phyloP scores from a whole-genome alignment of 2,888 invertebrate genomes.

The Tenthredo notha region DNA sequence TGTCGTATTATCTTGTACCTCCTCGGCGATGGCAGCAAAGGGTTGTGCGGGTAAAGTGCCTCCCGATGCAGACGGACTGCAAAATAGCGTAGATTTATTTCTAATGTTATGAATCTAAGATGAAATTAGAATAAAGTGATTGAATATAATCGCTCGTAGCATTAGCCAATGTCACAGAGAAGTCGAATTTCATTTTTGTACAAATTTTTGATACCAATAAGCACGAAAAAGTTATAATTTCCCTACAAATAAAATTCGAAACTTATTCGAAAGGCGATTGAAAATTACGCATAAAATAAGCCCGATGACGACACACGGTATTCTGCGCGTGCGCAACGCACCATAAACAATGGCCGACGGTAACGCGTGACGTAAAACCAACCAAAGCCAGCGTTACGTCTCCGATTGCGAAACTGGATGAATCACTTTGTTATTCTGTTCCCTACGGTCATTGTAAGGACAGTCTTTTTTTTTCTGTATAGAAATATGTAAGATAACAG shows the following conservation, averaged over 20 bases:
- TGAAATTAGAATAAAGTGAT: neutral
- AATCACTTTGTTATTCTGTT: neutral
- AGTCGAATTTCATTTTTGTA: neutral
- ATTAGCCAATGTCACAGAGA: neutral
- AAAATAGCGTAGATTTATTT: neutral
- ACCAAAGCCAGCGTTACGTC: neutral
- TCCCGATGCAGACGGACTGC: neutral
- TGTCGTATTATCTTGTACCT: neutral
- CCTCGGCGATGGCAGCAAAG: conserved; percentile 1
- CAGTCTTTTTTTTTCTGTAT: neutral
- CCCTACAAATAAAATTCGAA: neutral
- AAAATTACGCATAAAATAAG: neutral
- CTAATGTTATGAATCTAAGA: neutral
- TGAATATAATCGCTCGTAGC: neutral
- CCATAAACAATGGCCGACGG: neutral
- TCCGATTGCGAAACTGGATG: neutral
- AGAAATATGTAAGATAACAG: no score
- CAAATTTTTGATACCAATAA: neutral
- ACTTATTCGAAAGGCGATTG: neutral
- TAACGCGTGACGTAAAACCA: neutral
- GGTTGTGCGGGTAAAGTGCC: neutral
- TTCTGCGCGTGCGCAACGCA: neutral
- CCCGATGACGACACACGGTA: neutral
- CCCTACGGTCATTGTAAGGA: neutral
- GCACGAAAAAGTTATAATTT: neutral